A percentile compares a stretch with the other conserved stretches of the same genome.
Conservation (phyloP, 2,113 vertebrate species). For the Sigmodon hispidus region DNA sequence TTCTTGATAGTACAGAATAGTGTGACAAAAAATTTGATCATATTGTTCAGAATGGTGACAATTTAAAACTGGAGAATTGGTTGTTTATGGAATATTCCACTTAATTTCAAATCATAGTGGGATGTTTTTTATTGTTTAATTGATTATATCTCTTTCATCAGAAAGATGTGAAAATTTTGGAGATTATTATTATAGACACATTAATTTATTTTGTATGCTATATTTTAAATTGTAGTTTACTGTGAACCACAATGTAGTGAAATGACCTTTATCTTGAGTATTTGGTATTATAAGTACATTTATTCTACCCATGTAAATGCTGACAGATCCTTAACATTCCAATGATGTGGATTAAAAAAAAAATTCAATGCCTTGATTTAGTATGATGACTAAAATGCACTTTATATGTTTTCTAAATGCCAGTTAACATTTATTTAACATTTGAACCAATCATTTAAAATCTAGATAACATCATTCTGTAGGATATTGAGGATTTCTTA, state of each 20-base stretch:
- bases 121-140: neutral
- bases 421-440: neutral
- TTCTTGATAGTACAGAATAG: neutral
- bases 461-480: neutral
- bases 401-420: neutral
- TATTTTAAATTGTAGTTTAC: neutral
- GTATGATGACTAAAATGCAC: too few species aligned
- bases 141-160: neutral
- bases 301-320: too few species aligned
- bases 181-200: neutral
- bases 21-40: neutral
- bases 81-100: neutral
- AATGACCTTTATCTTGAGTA: neutral
- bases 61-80: neutral
- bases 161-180: neutral
- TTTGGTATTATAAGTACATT: neutral
- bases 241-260: neutral
- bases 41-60: neutral
- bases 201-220: neutral
- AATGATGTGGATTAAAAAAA: neutral
- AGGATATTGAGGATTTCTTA: neutral
- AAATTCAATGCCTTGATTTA: neutral
- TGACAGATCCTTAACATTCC: neutral
- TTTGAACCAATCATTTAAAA: neutral
- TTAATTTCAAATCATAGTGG: neutral